Percentiles rank a stretch among this genome's conserved stretches.
These are phyloP conservation scores for Tor tambroides DNA, from an alignment of 2,113 vertebrate genomes.

Conservation along the genomic window DNA sequence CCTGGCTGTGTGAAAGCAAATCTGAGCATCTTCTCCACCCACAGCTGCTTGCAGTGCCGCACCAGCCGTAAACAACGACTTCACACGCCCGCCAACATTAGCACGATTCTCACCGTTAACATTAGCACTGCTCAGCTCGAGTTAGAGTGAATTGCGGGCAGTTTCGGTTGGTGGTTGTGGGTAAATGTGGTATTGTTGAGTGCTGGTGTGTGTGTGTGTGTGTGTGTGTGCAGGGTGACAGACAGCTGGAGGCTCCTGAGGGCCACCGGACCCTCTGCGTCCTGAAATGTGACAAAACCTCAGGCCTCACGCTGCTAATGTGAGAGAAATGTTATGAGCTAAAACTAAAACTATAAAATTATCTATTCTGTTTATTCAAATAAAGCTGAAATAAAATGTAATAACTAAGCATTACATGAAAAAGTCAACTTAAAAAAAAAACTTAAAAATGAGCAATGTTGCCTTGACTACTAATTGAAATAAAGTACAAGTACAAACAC, in stretches of 20 bases:
- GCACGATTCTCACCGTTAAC: no score
- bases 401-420: not conserved
- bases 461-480: not conserved
- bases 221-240: conserved; percentile 70
- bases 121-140: conserved; percentile 26
- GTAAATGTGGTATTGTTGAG: conserved; percentile 71
- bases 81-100: conserved; percentile 1
- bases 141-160: not conserved
- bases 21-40: conserved; percentile 67
- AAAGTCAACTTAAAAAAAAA: not conserved
- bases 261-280: conserved; percentile 70
- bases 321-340: conserved; percentile 31
- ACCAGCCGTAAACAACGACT: not conserved
- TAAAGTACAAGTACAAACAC: no score
- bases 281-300: conserved; percentile 49
- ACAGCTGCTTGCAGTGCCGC: conserved; percentile 13
- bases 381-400: not conserved
- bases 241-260: conserved; percentile 75
- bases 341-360: not conserved
- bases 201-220: conserved; percentile 30
- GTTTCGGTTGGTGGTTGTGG: conserved; percentile 62
- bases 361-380: not conserved
- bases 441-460: no score
- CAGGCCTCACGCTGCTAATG: conserved; percentile 29
- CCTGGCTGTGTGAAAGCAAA: conserved; percentile 68